Percentiles rank a stretch among this genome's conserved stretches.
These are phyloP conservation scores for Ceyx margarethae DNA, from an alignment of 2,113 vertebrate genomes.

Conservation along the genomic window DNA sequence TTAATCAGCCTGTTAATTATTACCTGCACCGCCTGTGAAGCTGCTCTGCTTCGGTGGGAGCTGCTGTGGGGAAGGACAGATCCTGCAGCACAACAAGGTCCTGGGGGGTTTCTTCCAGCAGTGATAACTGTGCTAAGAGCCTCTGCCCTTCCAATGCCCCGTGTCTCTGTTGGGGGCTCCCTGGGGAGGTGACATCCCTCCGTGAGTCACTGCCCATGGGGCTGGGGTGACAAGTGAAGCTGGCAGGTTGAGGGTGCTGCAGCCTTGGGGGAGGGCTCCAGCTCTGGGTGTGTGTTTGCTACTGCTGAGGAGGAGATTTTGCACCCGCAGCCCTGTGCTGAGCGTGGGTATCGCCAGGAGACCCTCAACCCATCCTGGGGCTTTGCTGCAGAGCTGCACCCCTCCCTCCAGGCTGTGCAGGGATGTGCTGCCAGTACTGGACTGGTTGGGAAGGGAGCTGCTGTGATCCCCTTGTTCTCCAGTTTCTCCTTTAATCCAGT, in stretches of 20 bases:
- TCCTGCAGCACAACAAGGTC: background rate
- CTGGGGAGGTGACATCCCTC: background rate
- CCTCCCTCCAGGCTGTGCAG: background rate
- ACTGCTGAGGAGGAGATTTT: background rate
- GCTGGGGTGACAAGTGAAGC: background rate
- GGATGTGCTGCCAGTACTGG: accelerated
- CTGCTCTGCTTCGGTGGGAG: background rate
- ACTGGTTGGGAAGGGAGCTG: background rate
- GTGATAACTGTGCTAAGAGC: background rate
- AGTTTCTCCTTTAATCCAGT: too few species aligned
- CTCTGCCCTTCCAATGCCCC: accelerated
- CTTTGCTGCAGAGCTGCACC: background rate
- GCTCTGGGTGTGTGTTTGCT: accelerated
- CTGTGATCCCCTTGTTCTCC: background rate
- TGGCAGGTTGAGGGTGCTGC: background rate
- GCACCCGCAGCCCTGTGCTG: accelerated
- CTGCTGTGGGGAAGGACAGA: background rate
- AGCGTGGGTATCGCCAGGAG: background rate
- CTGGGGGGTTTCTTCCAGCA: background rate
- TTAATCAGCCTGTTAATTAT: conserved; percentile 51
- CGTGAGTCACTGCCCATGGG: accelerated
- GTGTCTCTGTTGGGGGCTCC: background rate
- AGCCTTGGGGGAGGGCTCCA: background rate
- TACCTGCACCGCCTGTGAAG: background rate
- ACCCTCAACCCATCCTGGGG: accelerated